These are phyloP conservation scores for Steinernema scapterisci DNA, from an alignment of 2,888 invertebrate species.

Conservation along the genomic window DNA sequence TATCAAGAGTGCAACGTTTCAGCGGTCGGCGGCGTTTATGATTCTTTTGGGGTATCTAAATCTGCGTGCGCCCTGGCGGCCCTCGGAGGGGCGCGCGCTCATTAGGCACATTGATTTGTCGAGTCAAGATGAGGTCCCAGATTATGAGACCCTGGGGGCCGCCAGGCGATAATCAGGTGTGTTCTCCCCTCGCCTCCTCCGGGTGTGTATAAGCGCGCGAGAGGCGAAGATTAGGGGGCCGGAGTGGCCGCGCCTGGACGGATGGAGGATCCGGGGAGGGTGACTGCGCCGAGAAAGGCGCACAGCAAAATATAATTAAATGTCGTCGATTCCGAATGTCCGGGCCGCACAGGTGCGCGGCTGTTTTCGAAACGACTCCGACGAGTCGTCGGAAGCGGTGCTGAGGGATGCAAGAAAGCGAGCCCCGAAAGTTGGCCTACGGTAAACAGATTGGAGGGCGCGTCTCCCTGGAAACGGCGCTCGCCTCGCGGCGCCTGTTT, in stretches of 20 bases:
- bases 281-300: neutral
- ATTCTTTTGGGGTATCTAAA: conserved; percentile 10
- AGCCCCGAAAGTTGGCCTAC: neutral
- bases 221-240: conserved; percentile 25
- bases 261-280: neutral
- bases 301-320: conserved; percentile 29
- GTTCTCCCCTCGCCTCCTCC: conserved; percentile 21
- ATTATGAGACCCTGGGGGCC: conserved; percentile 33
- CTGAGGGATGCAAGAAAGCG: neutral
- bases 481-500: conserved; percentile 10
- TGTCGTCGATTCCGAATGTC: conserved; percentile 26
- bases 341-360: conserved; percentile 29
- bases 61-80: neutral
- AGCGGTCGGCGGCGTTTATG: conserved; percentile 3
- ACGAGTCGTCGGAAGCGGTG: neutral
- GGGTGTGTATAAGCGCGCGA: conserved; percentile 21
- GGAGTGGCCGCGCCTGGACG: conserved; percentile 2
- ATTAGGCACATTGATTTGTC: conserved; percentile 32
- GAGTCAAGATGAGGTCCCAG: conserved; percentile 30
- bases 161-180: conserved; percentile 32
- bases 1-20: conserved; percentile 14
- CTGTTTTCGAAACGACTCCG: neutral
- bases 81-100: conserved; percentile 29
- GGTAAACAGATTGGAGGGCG: conserved; percentile 14
- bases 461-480: conserved; percentile 30